A percentile compares a stretch with the other conserved stretches of the same genome.
Evolutionary conservation across 2,797 vertebrate genomes (phyloP).

Genomic region (Lutjanus argentimaculatus): DNA sequence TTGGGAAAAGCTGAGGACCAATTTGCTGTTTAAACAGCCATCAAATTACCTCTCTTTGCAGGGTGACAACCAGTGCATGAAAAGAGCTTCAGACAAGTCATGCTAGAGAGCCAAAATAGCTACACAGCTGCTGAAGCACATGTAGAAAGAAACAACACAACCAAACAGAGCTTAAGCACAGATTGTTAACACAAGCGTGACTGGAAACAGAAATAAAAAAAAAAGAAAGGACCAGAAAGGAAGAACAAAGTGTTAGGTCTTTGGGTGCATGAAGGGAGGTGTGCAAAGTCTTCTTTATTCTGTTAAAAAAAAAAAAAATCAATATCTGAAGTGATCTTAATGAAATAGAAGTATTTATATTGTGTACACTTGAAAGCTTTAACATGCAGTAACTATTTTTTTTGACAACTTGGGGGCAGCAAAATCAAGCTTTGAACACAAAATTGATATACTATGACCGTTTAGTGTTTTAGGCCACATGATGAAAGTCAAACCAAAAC

Average conservation of each 20-base stretch:
- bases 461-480: neutral
- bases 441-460: too few relatives aligned
- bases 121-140: constrained; percentile 52
- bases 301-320: neutral
- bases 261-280: neutral
- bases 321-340: neutral
- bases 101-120: constrained; percentile 60
- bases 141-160: constrained; percentile 33
- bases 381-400: neutral
- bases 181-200: constrained; percentile 21
- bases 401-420: neutral
- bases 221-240: neutral
- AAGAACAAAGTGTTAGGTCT: constrained; percentile 13
- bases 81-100: constrained; percentile 73
- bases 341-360: neutral
- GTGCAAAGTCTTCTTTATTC: neutral
- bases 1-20: constrained; percentile 73
- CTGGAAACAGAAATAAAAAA: constrained; percentile 13
- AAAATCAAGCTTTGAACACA: neutral
- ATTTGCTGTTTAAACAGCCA: constrained; percentile 83
- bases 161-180: constrained; percentile 37
- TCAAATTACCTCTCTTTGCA: constrained; percentile 76
- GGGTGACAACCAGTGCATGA: constrained; percentile 74
- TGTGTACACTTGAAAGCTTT: neutral
- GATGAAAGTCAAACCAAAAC: too few relatives aligned